Evolutionary conservation across 2,888 invertebrate species (phyloP), one percentile per base, ranked within the genome.

Genomic region (Caenorhabditis sp.): DNA sequence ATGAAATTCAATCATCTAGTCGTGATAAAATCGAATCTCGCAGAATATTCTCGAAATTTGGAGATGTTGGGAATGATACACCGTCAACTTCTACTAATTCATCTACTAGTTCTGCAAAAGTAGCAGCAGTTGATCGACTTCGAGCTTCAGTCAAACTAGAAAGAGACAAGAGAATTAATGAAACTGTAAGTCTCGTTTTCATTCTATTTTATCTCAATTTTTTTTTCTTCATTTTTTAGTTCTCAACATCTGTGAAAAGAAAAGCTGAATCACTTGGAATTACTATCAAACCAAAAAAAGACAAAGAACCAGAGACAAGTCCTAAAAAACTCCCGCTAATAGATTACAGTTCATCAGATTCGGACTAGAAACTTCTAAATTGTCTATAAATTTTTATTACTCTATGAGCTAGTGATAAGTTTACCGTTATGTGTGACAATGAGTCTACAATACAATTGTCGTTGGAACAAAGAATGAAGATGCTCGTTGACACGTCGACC

Each of bases 401-500:
- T 43, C 19, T 58, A 58, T 21, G 55, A 26, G 50, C 65, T 62
- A n/a, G 72, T 67, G n/a, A 78, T 61, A 1, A 78, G 37, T 67
- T 79, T 76, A 12, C 77, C 77, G 21, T 80, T 77, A 65, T 66
- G 62, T 36, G 79, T 81, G 12, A 83, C 77, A 54, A 78, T 75
- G 0, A 83, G 53, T 54, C 79, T 27, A 4, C 76, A 76, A 58
- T 73, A 79, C 12, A 83, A 61, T 59, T 81, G 79, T 31, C 79
- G 68, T 59, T 81, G 81, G 66, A 83, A 83, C 17, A 83, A 67
- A 8, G 80, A 69, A 36, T 74, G 68, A 49, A 83, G 66, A 58
- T 83, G 83, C 10, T 77, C 77, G 50, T 81, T 81, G 55, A 83
- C 81, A 24, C 81, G 67, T 10, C 71, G 50, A 0, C 78, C 78